Base-by-base conservation (phyloP, 2,797 vertebrate species). In the Gadopsis marmoratus region DNA sequence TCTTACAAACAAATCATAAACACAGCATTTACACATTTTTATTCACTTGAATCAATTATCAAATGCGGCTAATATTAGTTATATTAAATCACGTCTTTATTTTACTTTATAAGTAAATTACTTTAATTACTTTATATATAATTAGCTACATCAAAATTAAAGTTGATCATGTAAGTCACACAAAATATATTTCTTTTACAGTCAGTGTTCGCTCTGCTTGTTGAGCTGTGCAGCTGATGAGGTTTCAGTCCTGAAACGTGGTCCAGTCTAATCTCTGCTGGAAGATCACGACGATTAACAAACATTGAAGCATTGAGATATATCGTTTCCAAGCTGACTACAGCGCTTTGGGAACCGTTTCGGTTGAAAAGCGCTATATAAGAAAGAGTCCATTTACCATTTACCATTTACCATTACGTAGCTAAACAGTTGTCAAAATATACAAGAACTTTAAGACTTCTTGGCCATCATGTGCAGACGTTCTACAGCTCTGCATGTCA, bases 131-230 rank as follows among this genome's bases (percentile, higher is more conserved):
- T 64, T 7, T 81, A 77, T 70, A 79, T 39, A 76, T 43, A 69
- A 71, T 74, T 35, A 50, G 21, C 4, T 54, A 60, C 12, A 71
- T 21, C 39, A 3, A 76, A 84, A 74, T 82, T 71, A 69, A 60
- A 64, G 43, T 60, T 12, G 26, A 59, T 50, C n/a, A 43, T 60
- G 26, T 43, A n/a, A 16, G 4, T 55, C 33, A 50, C 23, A 71
- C 23, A 81, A 71, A 78, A 86, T 31, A 73, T 35, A 6, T 45
- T 33, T 55, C 11, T 65, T 78, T 56, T 58, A 68, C 59, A 84
- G 11, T 61, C 39, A 56, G 41, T 8, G 11, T 53, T 51, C 2
- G 23, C 39, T 58, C 17, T 59, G 48, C 35, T 69, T 17, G 26
- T 53, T 33, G 13, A 74, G 47, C 0, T 10, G 4, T 17, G 11